Evolutionary conservation across 53 echinoderm and acorn worm genomes (phyloP), one percentile per base, ranked within the genome.

Genomic region (Echinometra lucunter): DNA sequence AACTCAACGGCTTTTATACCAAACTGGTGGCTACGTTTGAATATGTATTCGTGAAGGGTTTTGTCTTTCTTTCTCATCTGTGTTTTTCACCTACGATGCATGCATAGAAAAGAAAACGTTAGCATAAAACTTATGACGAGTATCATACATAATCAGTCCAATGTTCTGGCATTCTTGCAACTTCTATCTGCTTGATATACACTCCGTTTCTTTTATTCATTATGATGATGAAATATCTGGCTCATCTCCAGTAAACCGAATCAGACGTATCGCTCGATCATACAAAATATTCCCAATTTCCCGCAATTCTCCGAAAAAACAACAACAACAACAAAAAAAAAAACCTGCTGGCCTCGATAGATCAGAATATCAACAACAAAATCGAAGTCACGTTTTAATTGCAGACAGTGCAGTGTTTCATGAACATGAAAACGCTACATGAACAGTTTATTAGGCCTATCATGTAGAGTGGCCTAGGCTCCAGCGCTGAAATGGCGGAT

Each of bases 231-330:
- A 8, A 11, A 10, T 30, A 67, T 28, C 19, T 80, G 42, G 17
- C 44, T 80, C 42, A 80, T 80, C 80, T 80, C 44, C 80, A 19
- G 81, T 81, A 81, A 81, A 81, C 21, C 44, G 23, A 38, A 44
- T 81, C 21, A 42, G 81, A 81, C 81, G 81, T 40, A 81, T 81
- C 1, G 34, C 30, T 19, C 69, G 9, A 34, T 34, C 9, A 69
- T 12, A 32, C 34, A 25, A 81, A 81, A 81, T 81, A 44, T 44
- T 13, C 16, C 81, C 23, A 38, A 81, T 81, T 81, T 81, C 44
- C 81, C 5, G 44, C 81, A 81, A 81, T 81, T 42, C 44, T 44
- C 19, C 42, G 40, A 44, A 44, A 1, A 81, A 81, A 44, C n/a
- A n/a, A n/a, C n/a, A n/a, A n/a, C n/a, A n/a, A n/a, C n/a, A n/a